These are phyloP conservation scores for Sparus aurata DNA, from an alignment of 2,797 vertebrate species.

Conservation along the genomic window DNA sequence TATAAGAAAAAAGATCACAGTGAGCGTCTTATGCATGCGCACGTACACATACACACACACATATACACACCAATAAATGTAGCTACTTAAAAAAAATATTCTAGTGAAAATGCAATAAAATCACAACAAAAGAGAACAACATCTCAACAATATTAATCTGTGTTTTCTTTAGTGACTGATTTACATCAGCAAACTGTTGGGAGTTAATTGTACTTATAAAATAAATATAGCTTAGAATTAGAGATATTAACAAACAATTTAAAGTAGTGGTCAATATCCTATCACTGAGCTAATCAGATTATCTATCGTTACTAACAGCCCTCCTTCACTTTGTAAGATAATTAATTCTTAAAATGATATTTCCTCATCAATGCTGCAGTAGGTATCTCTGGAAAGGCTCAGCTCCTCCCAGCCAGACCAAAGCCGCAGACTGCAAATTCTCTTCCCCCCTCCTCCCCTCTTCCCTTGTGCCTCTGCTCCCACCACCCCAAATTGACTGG, in stretches of 20 bases:
- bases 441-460: slow-evolving; percentile 74
- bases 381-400: slow-evolving; percentile 62
- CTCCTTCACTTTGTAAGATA: slow-evolving; percentile 72
- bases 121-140: not conserved
- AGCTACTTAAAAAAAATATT: not conserved
- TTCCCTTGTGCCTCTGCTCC: slow-evolving; percentile 89
- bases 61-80: not conserved
- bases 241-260: slow-evolving; percentile 79
- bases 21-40: not conserved
- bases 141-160: not conserved
- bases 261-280: slow-evolving; percentile 75
- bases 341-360: slow-evolving; percentile 84
- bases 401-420: slow-evolving; percentile 71
- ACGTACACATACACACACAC: too few relatives aligned
- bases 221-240: slow-evolving; percentile 55
- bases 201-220: slow-evolving; percentile 36
- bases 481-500: slow-evolving; percentile 98
- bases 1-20: not conserved
- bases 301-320: slow-evolving; percentile 81
- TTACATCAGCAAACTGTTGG: slow-evolving; percentile 16
- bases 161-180: slow-evolving; percentile 20
- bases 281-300: slow-evolving; percentile 77
- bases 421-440: slow-evolving; percentile 74
- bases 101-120: not conserved
- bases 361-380: slow-evolving; percentile 82